Percentiles rank a stretch among this genome's conserved stretches.
Evolutionary conservation across 2,888 invertebrate genomes (phyloP).

Genomic region (Dolomedes plantarius): DNA sequence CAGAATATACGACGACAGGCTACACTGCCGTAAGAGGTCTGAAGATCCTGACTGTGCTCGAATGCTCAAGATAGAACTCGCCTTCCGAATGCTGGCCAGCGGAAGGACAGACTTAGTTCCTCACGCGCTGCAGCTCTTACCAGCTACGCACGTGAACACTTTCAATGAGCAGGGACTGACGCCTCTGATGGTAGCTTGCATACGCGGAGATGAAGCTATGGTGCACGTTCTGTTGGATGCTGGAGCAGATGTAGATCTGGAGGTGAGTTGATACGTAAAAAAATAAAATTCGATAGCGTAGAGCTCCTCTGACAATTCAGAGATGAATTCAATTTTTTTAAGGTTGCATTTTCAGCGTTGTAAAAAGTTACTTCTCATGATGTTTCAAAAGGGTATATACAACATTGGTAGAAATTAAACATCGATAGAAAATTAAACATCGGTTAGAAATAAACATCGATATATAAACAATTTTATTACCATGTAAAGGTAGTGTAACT

Average conservation of each 20-base stretch:
- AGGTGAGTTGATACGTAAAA: slow-evolving; percentile 77
- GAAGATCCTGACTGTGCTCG: slow-evolving; percentile 81
- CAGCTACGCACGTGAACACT: slow-evolving; percentile 79
- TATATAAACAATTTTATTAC: too few species aligned
- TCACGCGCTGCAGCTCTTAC: slow-evolving; percentile 85
- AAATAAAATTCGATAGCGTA: too few species aligned
- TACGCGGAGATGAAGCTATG: slow-evolving; percentile 87
- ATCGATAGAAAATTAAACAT: too few species aligned
- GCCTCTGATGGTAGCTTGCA: slow-evolving; percentile 88
- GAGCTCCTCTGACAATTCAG: too few species aligned
- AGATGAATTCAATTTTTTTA: too few species aligned
- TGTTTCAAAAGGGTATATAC: too few species aligned
- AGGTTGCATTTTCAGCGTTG: too few species aligned
- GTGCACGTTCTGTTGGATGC: slow-evolving; percentile 84
- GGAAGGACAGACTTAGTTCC: slow-evolving; percentile 87
- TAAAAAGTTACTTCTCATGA: too few species aligned
- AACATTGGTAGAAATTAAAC: too few species aligned
- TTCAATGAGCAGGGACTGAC: slow-evolving; percentile 82
- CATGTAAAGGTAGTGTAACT: too few species aligned
- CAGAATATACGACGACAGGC: slow-evolving; percentile 79
- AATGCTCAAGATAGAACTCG: slow-evolving; percentile 84
- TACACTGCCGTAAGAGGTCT: slow-evolving; percentile 77
- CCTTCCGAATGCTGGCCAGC: slow-evolving; percentile 88
- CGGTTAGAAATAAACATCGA: too few species aligned
- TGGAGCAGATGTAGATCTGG: slow-evolving; percentile 89